A percentile compares a stretch with the other conserved stretches of the same genome.
phyloP scores from a whole-genome alignment of 2,797 vertebrate genomes.

The Sibirionetta formosa region DNA sequence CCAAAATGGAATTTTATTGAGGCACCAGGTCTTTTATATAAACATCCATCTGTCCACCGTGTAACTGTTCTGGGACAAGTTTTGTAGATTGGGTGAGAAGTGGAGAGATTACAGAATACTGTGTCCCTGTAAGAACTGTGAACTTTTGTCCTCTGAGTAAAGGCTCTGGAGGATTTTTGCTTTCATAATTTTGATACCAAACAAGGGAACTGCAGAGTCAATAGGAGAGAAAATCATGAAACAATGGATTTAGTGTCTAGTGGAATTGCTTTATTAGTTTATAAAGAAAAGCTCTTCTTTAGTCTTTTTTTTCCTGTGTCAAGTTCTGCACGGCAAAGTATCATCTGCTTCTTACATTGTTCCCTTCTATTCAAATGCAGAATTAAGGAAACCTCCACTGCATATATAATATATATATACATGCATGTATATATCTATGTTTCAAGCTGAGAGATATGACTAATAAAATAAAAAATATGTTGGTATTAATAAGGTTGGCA shows the following conservation, averaged over 20 bases:
- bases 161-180: conserved; percentile 14
- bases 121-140: conserved; percentile 62
- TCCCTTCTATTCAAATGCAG: neutral
- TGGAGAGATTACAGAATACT: conserved; percentile 46
- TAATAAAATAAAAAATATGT: conserved; percentile 72
- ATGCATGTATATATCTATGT: neutral
- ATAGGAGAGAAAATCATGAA: conserved; percentile 10
- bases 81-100: conserved; percentile 16
- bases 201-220: neutral
- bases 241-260: neutral
- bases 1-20: conserved; percentile 58
- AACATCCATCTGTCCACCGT: conserved; percentile 67
- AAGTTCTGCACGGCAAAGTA: neutral
- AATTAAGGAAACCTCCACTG: neutral
- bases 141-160: conserved; percentile 53
- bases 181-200: conserved; percentile 43
- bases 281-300: neutral
- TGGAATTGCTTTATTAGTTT: neutral
- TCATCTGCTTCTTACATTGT: neutral
- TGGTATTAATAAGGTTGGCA: conserved; percentile 55
- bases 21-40: conserved; percentile 65
- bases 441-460: conserved; percentile 11
- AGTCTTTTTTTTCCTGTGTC: neutral
- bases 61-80: neutral
- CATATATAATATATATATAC: neutral